phyloP scores from a whole-genome alignment of 1,140 invertebrate species.

The Diuraphis noxia region DNA sequence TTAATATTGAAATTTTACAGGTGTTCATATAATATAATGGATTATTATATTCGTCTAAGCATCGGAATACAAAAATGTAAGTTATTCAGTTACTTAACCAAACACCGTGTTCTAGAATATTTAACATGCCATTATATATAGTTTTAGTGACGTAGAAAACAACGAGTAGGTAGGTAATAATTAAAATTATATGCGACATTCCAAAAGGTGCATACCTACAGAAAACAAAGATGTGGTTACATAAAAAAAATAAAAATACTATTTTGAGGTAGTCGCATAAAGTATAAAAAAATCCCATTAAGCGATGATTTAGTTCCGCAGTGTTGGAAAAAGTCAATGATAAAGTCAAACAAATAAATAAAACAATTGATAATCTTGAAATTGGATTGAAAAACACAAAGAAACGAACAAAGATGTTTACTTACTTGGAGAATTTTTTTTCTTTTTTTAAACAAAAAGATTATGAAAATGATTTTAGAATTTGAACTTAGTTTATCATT shows the following conservation, averaged over 20 bases:
- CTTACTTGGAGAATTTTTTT: background rate
- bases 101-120: background rate
- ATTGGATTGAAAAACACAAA: background rate
- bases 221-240: background rate
- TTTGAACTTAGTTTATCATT: background rate
- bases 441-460: background rate
- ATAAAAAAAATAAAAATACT: background rate
- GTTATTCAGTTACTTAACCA: slow-evolving; percentile 7
- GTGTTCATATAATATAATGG: background rate
- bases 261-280: background rate
- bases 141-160: background rate
- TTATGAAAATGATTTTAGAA: background rate
- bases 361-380: background rate
- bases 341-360: background rate
- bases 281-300: background rate
- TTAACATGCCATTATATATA: slow-evolving; percentile 18
- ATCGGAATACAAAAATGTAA: background rate
- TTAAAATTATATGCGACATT: background rate
- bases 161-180: background rate
- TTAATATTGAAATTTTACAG: background rate
- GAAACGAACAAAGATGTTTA: background rate
- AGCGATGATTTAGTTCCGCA: background rate
- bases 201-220: background rate
- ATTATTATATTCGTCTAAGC: background rate
- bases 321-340: background rate